These are phyloP conservation scores for Creontiades dilutus DNA, from an alignment of 2,888 invertebrate species.

Conservation along the genomic window DNA sequence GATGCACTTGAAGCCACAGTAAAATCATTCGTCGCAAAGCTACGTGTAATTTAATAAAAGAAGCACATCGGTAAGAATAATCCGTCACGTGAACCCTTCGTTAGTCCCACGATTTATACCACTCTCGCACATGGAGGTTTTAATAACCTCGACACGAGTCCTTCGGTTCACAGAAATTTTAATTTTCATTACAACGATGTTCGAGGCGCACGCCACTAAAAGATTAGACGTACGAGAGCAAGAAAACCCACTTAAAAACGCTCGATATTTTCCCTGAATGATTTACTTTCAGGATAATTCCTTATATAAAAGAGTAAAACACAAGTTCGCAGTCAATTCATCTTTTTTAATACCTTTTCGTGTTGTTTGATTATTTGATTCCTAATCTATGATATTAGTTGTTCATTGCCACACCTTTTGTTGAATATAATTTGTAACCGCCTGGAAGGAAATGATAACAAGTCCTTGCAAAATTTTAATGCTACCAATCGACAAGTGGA, in stretches of 20 bases:
- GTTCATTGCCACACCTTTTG: too few relatives aligned
- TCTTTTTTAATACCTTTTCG: neutral
- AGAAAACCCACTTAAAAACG: slow-evolving; percentile 19
- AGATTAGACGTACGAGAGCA: neutral
- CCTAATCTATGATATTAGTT: too few relatives aligned
- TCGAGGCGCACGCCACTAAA: slow-evolving; percentile 4
- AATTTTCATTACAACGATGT: slow-evolving; percentile 3
- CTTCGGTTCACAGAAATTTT: neutral
- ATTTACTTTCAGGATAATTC: neutral
- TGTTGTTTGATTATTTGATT: neutral
- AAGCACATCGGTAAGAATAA: neutral
- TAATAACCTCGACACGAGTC: neutral
- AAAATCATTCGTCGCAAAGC: neutral
- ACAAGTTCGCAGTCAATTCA: neutral
- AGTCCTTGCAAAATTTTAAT: too few relatives aligned
- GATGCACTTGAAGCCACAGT: neutral
- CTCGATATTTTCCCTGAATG: neutral
- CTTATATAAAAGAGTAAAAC: neutral
- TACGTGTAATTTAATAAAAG: neutral
- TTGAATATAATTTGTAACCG: too few relatives aligned
- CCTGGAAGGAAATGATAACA: too few relatives aligned
- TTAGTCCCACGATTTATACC: neutral
- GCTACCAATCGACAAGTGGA: too few relatives aligned
- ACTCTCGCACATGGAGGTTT: neutral
- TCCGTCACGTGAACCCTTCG: slow-evolving; percentile 13